phyloP scores from a whole-genome alignment of 2,888 invertebrate species.

The Cheilosia urbana region DNA sequence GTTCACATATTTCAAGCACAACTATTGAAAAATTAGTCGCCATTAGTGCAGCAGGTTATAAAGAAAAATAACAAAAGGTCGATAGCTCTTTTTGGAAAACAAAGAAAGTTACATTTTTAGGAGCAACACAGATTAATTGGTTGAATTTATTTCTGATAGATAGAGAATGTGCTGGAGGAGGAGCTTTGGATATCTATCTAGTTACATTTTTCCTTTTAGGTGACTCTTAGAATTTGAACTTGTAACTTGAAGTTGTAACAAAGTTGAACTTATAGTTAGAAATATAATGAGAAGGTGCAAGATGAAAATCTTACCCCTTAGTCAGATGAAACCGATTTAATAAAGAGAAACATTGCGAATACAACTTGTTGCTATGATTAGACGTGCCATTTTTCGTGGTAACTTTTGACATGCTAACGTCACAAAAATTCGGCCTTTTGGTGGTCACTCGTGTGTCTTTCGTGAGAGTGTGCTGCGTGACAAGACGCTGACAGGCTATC shows the following conservation, averaged over 20 bases:
- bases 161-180: slow-evolving; percentile 2
- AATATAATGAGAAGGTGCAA: too few relatives aligned
- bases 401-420: too few relatives aligned
- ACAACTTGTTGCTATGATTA: too few relatives aligned
- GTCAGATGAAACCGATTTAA: too few relatives aligned
- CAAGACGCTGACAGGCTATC: too few relatives aligned
- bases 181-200: neutral
- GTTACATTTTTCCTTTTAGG: neutral
- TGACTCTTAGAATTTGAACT: neutral
- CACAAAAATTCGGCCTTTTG: too few relatives aligned
- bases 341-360: too few relatives aligned
- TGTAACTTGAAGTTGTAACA: neutral
- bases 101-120: neutral
- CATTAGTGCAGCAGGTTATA: slow-evolving; percentile 24
- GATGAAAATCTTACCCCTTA: too few relatives aligned
- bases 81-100: slow-evolving; percentile 1
- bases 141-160: slow-evolving; percentile 16
- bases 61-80: neutral
- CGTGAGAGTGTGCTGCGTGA: too few relatives aligned
- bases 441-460: too few relatives aligned
- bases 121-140: slow-evolving; percentile 30
- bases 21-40: slow-evolving; percentile 13
- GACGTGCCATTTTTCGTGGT: too few relatives aligned
- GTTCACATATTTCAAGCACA: neutral
- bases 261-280: neutral